Base-by-base conservation (phyloP, 2,113 vertebrate species). In the Cinclus cinclus region DNA sequence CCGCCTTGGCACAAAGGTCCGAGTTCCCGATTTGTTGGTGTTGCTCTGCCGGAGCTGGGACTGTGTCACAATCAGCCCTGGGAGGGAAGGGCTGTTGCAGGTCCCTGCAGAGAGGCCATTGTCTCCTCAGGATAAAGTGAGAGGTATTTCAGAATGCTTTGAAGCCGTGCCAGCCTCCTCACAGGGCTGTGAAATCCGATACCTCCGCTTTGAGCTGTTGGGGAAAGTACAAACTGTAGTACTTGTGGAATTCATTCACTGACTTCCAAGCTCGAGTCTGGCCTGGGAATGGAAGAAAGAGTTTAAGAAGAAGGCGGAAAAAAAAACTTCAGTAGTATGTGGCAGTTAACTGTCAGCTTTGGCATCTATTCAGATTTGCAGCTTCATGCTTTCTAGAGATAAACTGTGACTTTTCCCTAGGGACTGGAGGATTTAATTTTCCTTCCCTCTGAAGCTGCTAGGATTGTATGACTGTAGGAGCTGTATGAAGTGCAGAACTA, bases 161-260 rank as follows among this genome's bases (percentile, higher is more conserved):
- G 98, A 98, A 98, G 97, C 79, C 22, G 37, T 95, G 97, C 97
- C 98, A 98, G 80, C 69, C 95, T 97, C 93, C 96, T 97, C 94
- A 74, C 74, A 85, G 97, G 30, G 52, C 97, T 97, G 92, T 96
- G 98, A 98, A 98, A 98, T 96, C 89, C 71, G 97, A 98, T 97
- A 96, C 92, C 96, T 96, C 95, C 68, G 94, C 97, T 96, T 97
- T 89, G 97, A 98, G 97, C 95, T 92, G 90, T 70, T 93, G 96
- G 96, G 96, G 97, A 96, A 98, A 98, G 96, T 94, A 96, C 96
- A 97, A 97, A 97, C 84, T 39, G 95, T 93, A 97, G 97, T 97
- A 96, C 97, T 98, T 97, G 96, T 91, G 97, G 96, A 97, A 98
- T 98, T 98, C 98, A 98, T 98, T 98, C 97, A 98, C 90, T 41